phyloP scores from a whole-genome alignment of 2,888 invertebrate species.

The Gasteruption jaculator region DNA sequence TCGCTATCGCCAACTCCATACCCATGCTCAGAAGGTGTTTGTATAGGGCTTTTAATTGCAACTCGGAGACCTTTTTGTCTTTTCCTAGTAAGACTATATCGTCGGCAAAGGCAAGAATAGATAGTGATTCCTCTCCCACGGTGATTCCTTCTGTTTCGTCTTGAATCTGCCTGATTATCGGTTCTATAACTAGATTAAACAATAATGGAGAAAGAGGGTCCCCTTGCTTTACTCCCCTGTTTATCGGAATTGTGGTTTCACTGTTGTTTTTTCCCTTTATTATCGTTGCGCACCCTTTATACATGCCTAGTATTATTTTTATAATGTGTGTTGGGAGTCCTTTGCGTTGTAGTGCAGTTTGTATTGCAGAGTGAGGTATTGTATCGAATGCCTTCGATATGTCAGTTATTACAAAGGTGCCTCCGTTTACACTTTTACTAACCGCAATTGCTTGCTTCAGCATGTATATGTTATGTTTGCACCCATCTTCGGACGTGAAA shows the following conservation, averaged over 20 bases:
- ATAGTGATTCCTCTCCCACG: background rate
- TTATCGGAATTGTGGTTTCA: no score
- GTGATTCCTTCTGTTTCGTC: background rate
- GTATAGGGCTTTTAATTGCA: background rate
- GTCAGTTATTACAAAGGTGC: conserved; percentile 19
- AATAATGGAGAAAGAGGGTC: conserved; percentile 40
- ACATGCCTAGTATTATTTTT: conserved; percentile 5
- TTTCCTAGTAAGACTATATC: conserved; percentile 18
- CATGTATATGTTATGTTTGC: conserved; percentile 14
- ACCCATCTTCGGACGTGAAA: conserved; percentile 31
- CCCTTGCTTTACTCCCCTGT: conserved; percentile 53
- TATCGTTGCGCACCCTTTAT: conserved; percentile 3
- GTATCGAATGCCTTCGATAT: conserved; percentile 27
- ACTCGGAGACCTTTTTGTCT: background rate
- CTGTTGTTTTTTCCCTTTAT: conserved; percentile 3
- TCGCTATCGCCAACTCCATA: conserved; percentile 16
- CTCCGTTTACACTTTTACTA: conserved; percentile 7
- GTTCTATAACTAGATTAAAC: conserved; percentile 26
- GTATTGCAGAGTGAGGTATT: conserved; percentile 20
- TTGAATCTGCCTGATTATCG: conserved; percentile 26
- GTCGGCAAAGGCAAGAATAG: conserved; percentile 24
- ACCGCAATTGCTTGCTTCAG: conserved; percentile 12
- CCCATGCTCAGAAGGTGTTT: background rate
- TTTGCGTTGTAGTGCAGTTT: conserved; percentile 2
- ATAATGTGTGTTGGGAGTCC: background rate